Evolutionary conservation across 1,140 invertebrate genomes (phyloP), one percentile per base, ranked within the genome.

Genomic region (Sminthurinus signatus): DNA sequence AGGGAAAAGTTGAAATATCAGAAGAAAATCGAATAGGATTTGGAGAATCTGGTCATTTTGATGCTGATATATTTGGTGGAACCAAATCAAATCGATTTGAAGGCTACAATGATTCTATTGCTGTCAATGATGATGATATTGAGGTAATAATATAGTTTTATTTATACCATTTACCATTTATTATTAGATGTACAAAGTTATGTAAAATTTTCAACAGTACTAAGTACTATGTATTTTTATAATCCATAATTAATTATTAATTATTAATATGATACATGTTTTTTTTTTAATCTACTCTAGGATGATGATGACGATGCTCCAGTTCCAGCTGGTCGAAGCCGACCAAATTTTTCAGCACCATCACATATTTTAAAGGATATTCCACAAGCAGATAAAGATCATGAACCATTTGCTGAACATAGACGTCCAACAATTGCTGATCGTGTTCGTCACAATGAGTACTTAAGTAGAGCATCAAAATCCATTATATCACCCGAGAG

Each of bases 401-500:
- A 89, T 82, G 96, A 99, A 81, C 95, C 95, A 1, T 89, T 99
- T 84, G 94, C 91, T 25, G 94, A 98, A 70, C 85, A 93, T 75
- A 81, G 92, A 67, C 80, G 87, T 60, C 88, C 90, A 23, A 93
- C 89, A 4, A 93, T 98, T 77, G 89, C 91, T 1, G 94, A 98
- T 72, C 83, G 93, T 64, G 93, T 98, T 80, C 29, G 63, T 14
- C 54, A 65, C 50, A 93, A 97, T 85, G 94, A 98, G 76, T 99
- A 98, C 75, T 82, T 91, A 57, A 88, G 90, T 69, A 88, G 90
- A 73, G 83, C 91, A 60, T 82, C 90, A 52, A 83, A 88, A 74
- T 86, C 89, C 81, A 92, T 96, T 54, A 95, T 98, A 68, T 99
- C 96, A 1, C 96, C 96, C 5, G 94, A 96, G 74, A 82, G 92